Evolutionary conservation across 2,113 vertebrate species (phyloP), one percentile per base, ranked within the genome.

Genomic region (Camelus dromedarius): DNA sequence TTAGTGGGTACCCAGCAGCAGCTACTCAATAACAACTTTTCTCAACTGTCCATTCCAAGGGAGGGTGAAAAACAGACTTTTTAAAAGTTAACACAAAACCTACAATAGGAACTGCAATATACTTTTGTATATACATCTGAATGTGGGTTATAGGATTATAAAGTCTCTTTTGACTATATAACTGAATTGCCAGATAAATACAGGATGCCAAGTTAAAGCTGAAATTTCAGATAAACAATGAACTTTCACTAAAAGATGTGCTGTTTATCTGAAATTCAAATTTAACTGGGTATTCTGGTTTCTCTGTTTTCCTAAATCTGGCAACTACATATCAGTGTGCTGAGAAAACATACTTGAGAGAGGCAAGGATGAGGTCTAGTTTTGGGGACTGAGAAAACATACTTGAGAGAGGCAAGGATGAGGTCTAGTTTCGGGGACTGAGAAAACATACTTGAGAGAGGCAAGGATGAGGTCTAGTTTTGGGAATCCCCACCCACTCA

Each of bases 91-190:
- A 60, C 72, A 67, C 4, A 83, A 62, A 67, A 89, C n/a, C 91
- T 75, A 46, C 8, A 46, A 62, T 0, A 69, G 80, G 35, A 82
- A 82, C 12, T 48, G 32, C 7, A 16, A 26, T 50, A 54, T 38
- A 86, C 50, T 91, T 88, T 67, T 64, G 70, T 76, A 92, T n/a
- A 38, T n/a, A 66, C 32, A 60, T 60, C 54, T 92, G n/a, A 77
- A 77, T 67, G 14, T 28, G 87, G 26, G 18, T 52, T 80, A 30
- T 0, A 64, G n/a, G 24, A 50, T 66, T 66, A 76, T 77, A 91
- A 72, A 58, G 20, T 76, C 46, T 79, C 60, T 79, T 56, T 76
- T 50, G 9, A 69, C 22, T 62, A 32, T 24, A n/a, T 24, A 89
- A 91, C n/a, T 42, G 50, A 22, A 64, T 26, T 62, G 32, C 26